Conservation (phyloP, 1,140 invertebrate genomes). For the Drosophila eugracilis region DNA sequence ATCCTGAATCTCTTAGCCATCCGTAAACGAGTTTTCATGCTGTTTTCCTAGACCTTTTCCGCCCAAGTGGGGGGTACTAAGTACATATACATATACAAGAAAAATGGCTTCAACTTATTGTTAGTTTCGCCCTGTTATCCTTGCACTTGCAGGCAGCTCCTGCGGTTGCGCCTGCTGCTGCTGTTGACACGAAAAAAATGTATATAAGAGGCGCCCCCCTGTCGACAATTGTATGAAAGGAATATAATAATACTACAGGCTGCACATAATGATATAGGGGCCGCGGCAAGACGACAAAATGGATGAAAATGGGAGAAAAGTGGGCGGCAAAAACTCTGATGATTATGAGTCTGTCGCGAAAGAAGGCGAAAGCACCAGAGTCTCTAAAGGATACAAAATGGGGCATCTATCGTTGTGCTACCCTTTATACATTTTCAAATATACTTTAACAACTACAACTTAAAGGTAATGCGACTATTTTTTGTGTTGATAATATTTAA, state of each 20-base stretch:
- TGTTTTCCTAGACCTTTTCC: slow-evolving; percentile 6
- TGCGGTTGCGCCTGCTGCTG: slow-evolving; percentile 50
- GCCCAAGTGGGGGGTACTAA: slow-evolving; percentile 18
- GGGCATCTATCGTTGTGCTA: not conserved
- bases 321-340: slow-evolving; percentile 21
- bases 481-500: not conserved
- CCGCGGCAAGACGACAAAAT: slow-evolving; percentile 12
- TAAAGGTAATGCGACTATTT: too few species aligned
- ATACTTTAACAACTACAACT: too few species aligned
- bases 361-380: slow-evolving; percentile 16
- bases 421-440: not conserved
- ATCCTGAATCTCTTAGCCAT: not conserved
- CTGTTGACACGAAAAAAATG: slow-evolving; percentile 65
- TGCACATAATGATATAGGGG: slow-evolving; percentile 52
- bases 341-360: slow-evolving; percentile 52
- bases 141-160: slow-evolving; percentile 63
- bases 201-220: slow-evolving; percentile 37
- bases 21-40: slow-evolving; percentile 25
- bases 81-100: slow-evolving; percentile 8
- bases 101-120: slow-evolving; percentile 47
- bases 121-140: slow-evolving; percentile 54
- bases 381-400: slow-evolving; percentile 16
- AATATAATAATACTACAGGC: slow-evolving; percentile 62
- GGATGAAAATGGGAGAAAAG: slow-evolving; percentile 3
- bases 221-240: slow-evolving; percentile 63